Conservation (phyloP, 2,888 invertebrate species). For the Agriotes lineatus region DNA sequence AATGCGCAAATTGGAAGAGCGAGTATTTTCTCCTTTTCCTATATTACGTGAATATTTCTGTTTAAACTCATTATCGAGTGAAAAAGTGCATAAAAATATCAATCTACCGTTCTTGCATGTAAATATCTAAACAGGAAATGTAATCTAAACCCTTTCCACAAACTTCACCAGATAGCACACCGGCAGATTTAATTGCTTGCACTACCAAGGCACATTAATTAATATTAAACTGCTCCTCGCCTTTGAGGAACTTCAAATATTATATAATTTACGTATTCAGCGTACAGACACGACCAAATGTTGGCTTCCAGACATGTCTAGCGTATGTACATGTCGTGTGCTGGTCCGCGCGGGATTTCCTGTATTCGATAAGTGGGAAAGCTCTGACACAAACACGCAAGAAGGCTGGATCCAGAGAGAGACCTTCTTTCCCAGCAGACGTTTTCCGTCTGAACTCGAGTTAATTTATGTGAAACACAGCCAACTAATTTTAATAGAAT, state of each 20-base stretch:
- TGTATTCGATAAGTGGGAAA: background rate
- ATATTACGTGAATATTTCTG: too few relatives aligned
- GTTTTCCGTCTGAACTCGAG: background rate
- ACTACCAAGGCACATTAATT: background rate
- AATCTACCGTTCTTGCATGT: too few relatives aligned
- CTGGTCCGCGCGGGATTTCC: conserved; percentile 10
- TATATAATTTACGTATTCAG: background rate
- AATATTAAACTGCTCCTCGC: background rate
- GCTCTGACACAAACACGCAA: background rate
- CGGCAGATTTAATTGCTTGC: background rate
- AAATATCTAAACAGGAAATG: too few relatives aligned
- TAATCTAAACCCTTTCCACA: too few relatives aligned
- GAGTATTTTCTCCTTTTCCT: too few relatives aligned
- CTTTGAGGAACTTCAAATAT: background rate
- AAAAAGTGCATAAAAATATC: too few relatives aligned
- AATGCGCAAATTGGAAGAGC: too few relatives aligned
- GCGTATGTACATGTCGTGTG: conserved; percentile 5
- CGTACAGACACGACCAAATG: conserved; percentile 5
- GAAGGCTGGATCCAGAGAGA: background rate
- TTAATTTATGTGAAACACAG: too few relatives aligned
- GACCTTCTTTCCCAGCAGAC: background rate
- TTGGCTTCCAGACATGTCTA: conserved; percentile 11
- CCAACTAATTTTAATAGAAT: too few relatives aligned
- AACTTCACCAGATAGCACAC: too few relatives aligned
- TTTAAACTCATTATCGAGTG: too few relatives aligned